Evolutionary conservation across 1,140 invertebrate genomes (phyloP).

Genomic region (Lutraria rhynchaena): DNA sequence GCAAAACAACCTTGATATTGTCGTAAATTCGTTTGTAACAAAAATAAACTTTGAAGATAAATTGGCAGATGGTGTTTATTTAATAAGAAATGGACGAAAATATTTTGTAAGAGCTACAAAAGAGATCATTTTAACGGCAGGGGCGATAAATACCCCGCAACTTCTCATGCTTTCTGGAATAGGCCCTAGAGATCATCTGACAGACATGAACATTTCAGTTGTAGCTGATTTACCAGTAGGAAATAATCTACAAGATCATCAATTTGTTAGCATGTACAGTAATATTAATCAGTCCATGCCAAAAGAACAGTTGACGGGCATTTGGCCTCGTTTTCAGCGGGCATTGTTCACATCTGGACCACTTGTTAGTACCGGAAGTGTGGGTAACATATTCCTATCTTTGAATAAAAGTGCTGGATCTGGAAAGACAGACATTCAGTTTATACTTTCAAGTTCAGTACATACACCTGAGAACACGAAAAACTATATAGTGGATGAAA

Average conservation of each 20-base stretch:
- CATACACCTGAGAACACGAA: not conserved
- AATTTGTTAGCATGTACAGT: no score
- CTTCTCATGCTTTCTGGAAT: constrained; percentile 94
- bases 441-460: constrained; percentile 11
- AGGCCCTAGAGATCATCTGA: constrained; percentile 83
- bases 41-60: constrained; percentile 12
- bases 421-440: not conserved
- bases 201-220: not conserved
- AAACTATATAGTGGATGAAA: not conserved
- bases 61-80: constrained; percentile 14
- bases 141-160: constrained; percentile 92
- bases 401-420: not conserved
- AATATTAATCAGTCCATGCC: no score
- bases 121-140: constrained; percentile 84
- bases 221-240: constrained; percentile 57
- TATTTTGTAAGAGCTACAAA: constrained; percentile 13
- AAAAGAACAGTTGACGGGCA: no score
- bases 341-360: no score
- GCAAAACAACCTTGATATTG: not conserved
- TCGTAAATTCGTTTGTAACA: not conserved
- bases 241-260: constrained; percentile 59
- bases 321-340: no score
- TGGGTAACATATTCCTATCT: constrained; percentile 26
- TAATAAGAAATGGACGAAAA: constrained; percentile 16
- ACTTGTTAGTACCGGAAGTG: constrained; percentile 1